Conservation (phyloP, 2,797 vertebrate genomes). For the Bryconaethiops microstoma region DNA sequence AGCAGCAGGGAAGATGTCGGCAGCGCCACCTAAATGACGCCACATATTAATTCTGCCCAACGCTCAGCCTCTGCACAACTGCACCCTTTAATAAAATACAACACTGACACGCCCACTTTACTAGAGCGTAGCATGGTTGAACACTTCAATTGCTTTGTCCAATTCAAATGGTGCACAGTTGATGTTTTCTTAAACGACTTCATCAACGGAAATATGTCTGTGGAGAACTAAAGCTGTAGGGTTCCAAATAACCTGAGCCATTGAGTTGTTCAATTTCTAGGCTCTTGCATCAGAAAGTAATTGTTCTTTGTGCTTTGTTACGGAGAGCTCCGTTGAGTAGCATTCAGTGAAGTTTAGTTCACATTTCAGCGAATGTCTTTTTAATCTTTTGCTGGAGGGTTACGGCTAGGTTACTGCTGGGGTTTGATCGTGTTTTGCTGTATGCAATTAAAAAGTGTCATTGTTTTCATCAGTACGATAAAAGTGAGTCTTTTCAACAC, state of each 20-base stretch:
- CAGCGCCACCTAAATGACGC: slow-evolving; percentile 21
- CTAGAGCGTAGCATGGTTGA: neutral
- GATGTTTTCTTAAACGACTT: neutral
- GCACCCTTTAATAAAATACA: neutral
- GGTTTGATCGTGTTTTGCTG: neutral
- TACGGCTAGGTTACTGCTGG: neutral
- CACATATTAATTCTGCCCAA: slow-evolving; percentile 5
- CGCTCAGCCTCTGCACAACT: slow-evolving; percentile 19
- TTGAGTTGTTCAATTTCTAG: neutral
- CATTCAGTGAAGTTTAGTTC: neutral
- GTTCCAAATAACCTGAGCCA: slow-evolving; percentile 4
- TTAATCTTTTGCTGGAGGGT: neutral
- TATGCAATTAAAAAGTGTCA: neutral
- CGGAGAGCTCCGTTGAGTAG: neutral
- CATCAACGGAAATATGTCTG: neutral
- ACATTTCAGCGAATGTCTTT: neutral
- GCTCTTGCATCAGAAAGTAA: slow-evolving; percentile 1
- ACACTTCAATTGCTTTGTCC: slow-evolving; percentile 1
- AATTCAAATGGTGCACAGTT: neutral
- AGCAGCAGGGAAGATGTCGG: slow-evolving; percentile 40
- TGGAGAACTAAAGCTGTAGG: neutral
- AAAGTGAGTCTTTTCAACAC: no score
- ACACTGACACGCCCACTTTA: neutral
- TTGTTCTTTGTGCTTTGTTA: neutral
- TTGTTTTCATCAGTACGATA: neutral